Evolutionary conservation across 2,888 invertebrate genomes (phyloP).

Genomic region (Callyntrura guangdongensis): DNA sequence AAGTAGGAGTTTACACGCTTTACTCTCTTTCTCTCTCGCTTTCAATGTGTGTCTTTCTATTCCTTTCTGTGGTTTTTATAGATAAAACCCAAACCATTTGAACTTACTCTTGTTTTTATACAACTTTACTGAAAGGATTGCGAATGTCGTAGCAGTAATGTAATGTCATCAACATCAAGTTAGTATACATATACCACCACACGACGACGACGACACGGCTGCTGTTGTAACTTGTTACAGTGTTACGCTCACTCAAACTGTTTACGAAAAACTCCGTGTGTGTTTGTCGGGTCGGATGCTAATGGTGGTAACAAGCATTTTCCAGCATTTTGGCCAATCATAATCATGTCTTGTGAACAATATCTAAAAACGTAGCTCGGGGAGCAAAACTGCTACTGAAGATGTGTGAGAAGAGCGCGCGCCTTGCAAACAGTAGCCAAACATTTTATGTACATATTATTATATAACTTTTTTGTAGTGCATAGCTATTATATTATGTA

Average conservation of each 20-base stretch:
- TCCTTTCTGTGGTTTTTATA: constrained; percentile 69
- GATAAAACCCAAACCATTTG: constrained; percentile 49
- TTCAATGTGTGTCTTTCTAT: constrained; percentile 11
- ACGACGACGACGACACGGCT: constrained; percentile 10
- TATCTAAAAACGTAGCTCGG: constrained; percentile 81
- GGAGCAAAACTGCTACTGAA: constrained; percentile 66
- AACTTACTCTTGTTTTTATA: constrained; percentile 45
- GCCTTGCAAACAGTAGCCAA: constrained; percentile 79
- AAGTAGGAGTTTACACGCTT: neutral
- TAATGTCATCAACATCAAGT: constrained; percentile 66
- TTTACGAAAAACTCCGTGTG: constrained; percentile 74
- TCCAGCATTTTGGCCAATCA: constrained; percentile 84
- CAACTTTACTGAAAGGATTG: constrained; percentile 58
- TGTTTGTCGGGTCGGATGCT: constrained; percentile 84
- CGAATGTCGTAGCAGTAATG: constrained; percentile 42
- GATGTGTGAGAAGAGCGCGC: constrained; percentile 49
- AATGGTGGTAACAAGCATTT: constrained; percentile 85
- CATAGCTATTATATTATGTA: neutral
- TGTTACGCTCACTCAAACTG: constrained; percentile 57
- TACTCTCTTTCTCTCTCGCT: constrained; percentile 28
- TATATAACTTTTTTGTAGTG: constrained; percentile 69
- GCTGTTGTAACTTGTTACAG: constrained; percentile 40
- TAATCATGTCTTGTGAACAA: constrained; percentile 85
- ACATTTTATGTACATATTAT: constrained; percentile 78
- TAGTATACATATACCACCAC: constrained; percentile 47